A percentile compares a stretch with the other conserved stretches of the same genome.
Evolutionary conservation across 2,888 invertebrate genomes (phyloP).

Genomic region (Lathronympha strigana): DNA sequence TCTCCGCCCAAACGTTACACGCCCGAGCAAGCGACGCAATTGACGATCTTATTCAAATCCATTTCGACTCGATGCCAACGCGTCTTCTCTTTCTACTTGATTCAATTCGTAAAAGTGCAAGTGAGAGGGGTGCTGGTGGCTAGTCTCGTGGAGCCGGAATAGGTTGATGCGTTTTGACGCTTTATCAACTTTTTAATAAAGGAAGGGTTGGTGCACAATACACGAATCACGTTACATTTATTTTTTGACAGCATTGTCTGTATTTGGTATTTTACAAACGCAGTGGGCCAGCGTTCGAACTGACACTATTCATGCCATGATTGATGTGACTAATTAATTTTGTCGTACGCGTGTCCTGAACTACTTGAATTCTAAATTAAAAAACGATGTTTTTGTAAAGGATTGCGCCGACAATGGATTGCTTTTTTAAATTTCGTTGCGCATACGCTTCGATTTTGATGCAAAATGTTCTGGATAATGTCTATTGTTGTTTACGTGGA

Average conservation of each 20-base stretch:
- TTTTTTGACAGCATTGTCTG: slow-evolving; percentile 60
- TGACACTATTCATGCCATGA: slow-evolving; percentile 76
- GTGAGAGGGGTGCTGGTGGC: slow-evolving; percentile 4
- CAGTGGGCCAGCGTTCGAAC: slow-evolving; percentile 68
- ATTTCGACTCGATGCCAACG: not conserved
- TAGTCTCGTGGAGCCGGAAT: not conserved
- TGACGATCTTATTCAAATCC: slow-evolving; percentile 36
- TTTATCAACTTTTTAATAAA: slow-evolving; percentile 47
- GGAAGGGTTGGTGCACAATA: slow-evolving; percentile 75
- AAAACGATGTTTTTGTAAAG: slow-evolving; percentile 51
- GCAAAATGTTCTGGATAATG: slow-evolving; percentile 34
- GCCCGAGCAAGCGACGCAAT: slow-evolving; percentile 64
- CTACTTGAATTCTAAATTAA: slow-evolving; percentile 72
- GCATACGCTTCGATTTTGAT: slow-evolving; percentile 36
- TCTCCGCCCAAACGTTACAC: slow-evolving; percentile 66
- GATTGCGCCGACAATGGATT: slow-evolving; percentile 36
- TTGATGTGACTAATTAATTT: slow-evolving; percentile 84
- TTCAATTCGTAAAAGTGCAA: not conserved
- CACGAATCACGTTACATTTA: slow-evolving; percentile 76
- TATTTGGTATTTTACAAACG: slow-evolving; percentile 65
- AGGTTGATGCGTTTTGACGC: slow-evolving; percentile 48
- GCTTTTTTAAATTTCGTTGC: slow-evolving; percentile 40
- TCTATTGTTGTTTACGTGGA: slow-evolving; percentile 33
- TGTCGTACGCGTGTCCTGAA: slow-evolving; percentile 65
- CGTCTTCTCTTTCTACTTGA: slow-evolving; percentile 3